Evolutionary conservation across 2,797 vertebrate genomes (phyloP).

Genomic region (Sebastiscus albofasciatus): DNA sequence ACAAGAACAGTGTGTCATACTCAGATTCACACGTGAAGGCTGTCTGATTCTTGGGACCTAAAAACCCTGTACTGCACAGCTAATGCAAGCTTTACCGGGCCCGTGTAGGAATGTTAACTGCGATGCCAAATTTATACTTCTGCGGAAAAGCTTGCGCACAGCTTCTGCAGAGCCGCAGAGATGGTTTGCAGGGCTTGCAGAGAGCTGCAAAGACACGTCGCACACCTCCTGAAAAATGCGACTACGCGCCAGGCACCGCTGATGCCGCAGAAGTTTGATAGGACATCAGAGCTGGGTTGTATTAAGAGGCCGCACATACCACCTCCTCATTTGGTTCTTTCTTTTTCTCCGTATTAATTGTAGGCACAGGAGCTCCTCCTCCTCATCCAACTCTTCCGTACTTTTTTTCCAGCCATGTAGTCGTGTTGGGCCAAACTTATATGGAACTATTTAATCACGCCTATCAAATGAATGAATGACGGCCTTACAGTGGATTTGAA

Average conservation of each 20-base stretch:
- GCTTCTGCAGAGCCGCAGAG: not conserved
- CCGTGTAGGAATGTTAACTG: too few species aligned
- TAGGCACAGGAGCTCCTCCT: not conserved
- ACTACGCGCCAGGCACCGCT: not conserved
- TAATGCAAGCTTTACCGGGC: too few species aligned
- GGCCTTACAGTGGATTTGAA: not conserved
- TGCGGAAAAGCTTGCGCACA: not conserved
- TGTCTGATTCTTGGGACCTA: too few species aligned
- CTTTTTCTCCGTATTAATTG: not conserved
- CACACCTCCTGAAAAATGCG: not conserved
- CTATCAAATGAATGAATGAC: not conserved
- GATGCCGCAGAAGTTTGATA: not conserved
- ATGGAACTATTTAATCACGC: not conserved
- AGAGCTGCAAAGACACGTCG: not conserved
- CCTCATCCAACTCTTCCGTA: not conserved
- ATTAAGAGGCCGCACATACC: not conserved
- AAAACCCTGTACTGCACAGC: too few species aligned
- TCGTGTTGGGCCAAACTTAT: not conserved
- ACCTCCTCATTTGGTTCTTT: not conserved
- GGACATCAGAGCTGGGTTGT: not conserved
- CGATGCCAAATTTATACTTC: not conserved
- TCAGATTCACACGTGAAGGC: not conserved
- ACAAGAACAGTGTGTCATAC: not conserved
- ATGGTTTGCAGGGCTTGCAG: not conserved
- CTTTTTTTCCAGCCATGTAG: not conserved